Base-by-base conservation (phyloP, 2,797 vertebrate species). In the Catamblyrhynchus diadema region DNA sequence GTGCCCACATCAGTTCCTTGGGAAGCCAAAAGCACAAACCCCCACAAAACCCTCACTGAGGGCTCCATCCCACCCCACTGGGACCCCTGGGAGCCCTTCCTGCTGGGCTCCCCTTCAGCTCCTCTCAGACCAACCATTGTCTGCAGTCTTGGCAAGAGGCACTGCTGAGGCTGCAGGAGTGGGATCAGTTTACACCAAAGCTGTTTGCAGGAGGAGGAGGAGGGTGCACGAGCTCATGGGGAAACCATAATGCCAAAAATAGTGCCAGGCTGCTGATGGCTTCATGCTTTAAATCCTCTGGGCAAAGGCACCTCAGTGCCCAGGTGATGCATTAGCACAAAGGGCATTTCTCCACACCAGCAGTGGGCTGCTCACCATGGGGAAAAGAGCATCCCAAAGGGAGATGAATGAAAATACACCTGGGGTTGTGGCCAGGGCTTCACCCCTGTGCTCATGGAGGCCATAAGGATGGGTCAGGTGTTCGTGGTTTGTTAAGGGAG, bases 101-200 rank as follows among this genome's bases (percentile, higher is more conserved):
- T 57, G 54, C 54, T 57, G 54, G n/a, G 15, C 54, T 57, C 22
- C 41, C 61, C 92, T 81, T 67, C 93, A 97, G 88, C 86, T 86
- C 64, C 91, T 90, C 86, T 53, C 87, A 64, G 81, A 93, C 47
- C 81, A 94, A 50, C 80, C 91, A 94, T 73, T 92, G 86, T 91
- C 27, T 94, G 93, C 93, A 69, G 88, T 6, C 83, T 77, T 95
- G 96, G 96, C 93, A 89, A 27, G 54, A 15, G 35, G 27, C 44
- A 3, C 39, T 2, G 88, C 90, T 95, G 95, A 67, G 88, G 81
- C 9, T 88, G 77, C 86, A 81, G 80, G 56, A 79, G 80, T 90
- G 90, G 61, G 56, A 84, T 64, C 81, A 79, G 44, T 6, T 81
- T 19, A 81, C 78, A 30, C 88, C 88, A 64, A 50, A 72, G 78